Conservation (phyloP, 2,888 invertebrate genomes). For the Nymphalis urticae region DNA sequence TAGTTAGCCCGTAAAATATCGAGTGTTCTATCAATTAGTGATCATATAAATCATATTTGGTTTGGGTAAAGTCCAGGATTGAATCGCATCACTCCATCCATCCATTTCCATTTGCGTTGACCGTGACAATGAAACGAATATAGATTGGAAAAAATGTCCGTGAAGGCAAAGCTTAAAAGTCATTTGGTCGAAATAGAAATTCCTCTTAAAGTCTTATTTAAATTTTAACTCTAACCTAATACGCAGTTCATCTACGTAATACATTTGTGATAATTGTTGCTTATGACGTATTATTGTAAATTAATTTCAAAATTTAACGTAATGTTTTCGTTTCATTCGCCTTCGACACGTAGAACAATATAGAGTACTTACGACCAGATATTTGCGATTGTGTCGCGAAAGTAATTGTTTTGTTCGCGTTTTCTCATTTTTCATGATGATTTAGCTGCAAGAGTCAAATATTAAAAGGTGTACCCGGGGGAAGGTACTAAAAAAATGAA, state of each 20-base stretch:
- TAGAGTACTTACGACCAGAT: neutral
- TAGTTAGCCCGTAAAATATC: neutral
- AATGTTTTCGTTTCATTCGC: too few relatives aligned
- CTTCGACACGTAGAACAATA: neutral
- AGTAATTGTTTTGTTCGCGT: constrained; percentile 18
- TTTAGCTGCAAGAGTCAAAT: constrained; percentile 34
- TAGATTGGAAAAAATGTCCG: constrained; percentile 1
- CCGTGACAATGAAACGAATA: constrained; percentile 12
- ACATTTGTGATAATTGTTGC: too few relatives aligned
- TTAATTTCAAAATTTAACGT: too few relatives aligned
- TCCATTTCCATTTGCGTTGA: constrained; percentile 12
- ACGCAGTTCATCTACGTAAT: neutral
- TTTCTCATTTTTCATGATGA: constrained; percentile 24
- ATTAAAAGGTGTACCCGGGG: constrained; percentile 35
- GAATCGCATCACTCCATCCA: neutral
- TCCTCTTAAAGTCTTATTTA: neutral
- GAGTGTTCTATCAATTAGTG: constrained; percentile 1
- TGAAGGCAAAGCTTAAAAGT: neutral
- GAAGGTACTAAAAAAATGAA: constrained; percentile 30
- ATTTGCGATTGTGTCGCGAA: constrained; percentile 10
- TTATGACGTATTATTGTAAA: too few relatives aligned
- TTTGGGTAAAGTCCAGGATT: neutral
- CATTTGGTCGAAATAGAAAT: neutral
- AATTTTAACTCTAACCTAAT: neutral
- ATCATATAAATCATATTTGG: constrained; percentile 11